These are phyloP conservation scores for Aphidius colemani DNA, from an alignment of 2,888 invertebrate genomes.

Conservation along the genomic window DNA sequence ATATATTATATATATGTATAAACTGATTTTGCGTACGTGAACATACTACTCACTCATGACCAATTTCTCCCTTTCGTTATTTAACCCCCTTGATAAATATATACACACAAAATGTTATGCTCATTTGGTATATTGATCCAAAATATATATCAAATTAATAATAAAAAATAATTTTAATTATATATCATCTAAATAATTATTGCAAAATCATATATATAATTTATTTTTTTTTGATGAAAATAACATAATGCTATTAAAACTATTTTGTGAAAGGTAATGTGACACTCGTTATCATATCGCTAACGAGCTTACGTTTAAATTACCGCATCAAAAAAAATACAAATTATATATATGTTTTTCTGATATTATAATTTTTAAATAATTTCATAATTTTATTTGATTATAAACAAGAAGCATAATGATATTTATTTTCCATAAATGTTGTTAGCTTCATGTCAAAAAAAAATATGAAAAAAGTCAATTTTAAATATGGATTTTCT, in stretches of 20 bases:
- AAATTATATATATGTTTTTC: slow-evolving; percentile 24
- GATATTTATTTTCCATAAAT: background rate
- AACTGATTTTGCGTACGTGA: slow-evolving; percentile 24
- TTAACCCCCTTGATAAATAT: background rate
- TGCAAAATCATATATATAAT: background rate
- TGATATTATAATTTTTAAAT: slow-evolving; percentile 15
- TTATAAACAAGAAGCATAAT: background rate
- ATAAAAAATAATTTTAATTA: slow-evolving; percentile 1
- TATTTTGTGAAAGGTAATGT: slow-evolving; percentile 43
- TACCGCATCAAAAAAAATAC: slow-evolving; percentile 40
- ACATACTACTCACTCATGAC: slow-evolving; percentile 7
- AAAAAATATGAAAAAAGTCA: no score
- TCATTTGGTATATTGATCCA: background rate
- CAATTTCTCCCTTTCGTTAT: slow-evolving; percentile 33
- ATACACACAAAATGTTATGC: no score
- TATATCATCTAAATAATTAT: background rate
- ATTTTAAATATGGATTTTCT: background rate
- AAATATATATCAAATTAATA: slow-evolving; percentile 1
- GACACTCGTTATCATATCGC: slow-evolving; percentile 55
- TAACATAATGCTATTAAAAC: background rate
- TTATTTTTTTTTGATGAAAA: background rate
- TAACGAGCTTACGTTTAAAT: slow-evolving; percentile 55
- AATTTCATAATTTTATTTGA: no score
- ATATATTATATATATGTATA: background rate
- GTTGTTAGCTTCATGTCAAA: background rate